Conservation (phyloP, 2,113 vertebrate genomes). For the Pseudorectes ferrugineus region DNA sequence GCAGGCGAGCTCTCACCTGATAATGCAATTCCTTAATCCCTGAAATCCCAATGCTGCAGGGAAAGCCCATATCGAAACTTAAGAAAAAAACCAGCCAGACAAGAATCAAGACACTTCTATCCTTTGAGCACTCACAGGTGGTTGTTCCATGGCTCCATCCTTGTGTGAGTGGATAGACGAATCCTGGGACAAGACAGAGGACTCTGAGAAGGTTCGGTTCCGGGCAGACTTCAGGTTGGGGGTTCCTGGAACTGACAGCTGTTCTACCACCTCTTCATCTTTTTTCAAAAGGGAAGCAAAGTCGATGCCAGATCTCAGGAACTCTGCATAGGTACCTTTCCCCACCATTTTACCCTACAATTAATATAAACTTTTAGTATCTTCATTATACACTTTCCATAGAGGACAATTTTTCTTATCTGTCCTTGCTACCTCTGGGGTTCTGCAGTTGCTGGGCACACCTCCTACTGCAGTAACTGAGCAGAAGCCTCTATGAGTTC, state of each 20-base stretch:
- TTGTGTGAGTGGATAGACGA: slow-evolving; percentile 82
- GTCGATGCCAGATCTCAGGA: slow-evolving; percentile 88
- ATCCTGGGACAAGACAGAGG: slow-evolving; percentile 80
- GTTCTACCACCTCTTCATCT: slow-evolving; percentile 78
- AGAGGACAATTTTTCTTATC: neutral
- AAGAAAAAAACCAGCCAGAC: neutral
- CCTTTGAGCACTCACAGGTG: slow-evolving; percentile 69
- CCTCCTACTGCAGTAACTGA: neutral
- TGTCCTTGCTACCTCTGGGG: neutral
- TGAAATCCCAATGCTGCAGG: neutral
- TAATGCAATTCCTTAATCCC: neutral
- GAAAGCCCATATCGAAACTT: neutral
- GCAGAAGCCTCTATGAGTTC: neutral
- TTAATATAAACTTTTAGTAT: slow-evolving; percentile 37
- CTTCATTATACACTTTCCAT: neutral
- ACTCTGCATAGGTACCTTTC: slow-evolving; percentile 85
- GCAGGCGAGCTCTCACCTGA: accelerated
- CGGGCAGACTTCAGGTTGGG: slow-evolving; percentile 48
- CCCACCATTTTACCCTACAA: slow-evolving; percentile 88
- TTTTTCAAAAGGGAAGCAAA: slow-evolving; percentile 90
- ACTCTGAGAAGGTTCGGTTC: slow-evolving; percentile 84
- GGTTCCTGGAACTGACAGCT: slow-evolving; percentile 17
- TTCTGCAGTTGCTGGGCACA: neutral
- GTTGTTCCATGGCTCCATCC: slow-evolving; percentile 74
- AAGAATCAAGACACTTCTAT: neutral